Percentiles rank a stretch among this genome's conserved stretches.
These are phyloP conservation scores for Cavia aperea DNA, from an alignment of 2,113 vertebrate genomes.

Conservation along the genomic window DNA sequence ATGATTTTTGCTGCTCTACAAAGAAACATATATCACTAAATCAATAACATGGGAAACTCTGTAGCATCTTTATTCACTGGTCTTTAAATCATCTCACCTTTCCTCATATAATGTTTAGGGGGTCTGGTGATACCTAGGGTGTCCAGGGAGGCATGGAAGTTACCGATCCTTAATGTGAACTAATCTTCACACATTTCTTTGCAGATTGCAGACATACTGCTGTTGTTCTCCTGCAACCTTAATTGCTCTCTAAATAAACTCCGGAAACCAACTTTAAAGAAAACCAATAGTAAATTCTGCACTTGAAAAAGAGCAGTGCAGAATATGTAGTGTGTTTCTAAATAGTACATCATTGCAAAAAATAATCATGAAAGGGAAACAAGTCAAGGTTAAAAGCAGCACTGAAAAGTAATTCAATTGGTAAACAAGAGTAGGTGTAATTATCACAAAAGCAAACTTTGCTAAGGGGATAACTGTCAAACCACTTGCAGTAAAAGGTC, in stretches of 20 bases:
- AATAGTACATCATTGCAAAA: constrained; percentile 64
- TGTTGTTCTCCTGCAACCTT: neutral
- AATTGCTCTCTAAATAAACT: constrained; percentile 1
- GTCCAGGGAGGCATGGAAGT: neutral
- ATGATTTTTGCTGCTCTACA: neutral
- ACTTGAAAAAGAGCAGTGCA: constrained; percentile 38
- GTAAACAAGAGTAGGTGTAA: constrained; percentile 75
- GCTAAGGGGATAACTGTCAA: constrained; percentile 74
- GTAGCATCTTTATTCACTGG: neutral
- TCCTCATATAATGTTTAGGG: neutral
- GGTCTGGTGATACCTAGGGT: neutral
- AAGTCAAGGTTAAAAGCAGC: constrained; percentile 70
- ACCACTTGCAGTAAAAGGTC: constrained; percentile 72
- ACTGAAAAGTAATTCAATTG: constrained; percentile 70
- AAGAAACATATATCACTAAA: neutral
- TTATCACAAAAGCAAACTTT: constrained; percentile 79
- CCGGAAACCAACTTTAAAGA: constrained; percentile 31
- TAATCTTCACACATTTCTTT: neutral
- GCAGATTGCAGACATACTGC: neutral
- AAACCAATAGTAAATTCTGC: constrained; percentile 36
- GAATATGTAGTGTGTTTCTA: constrained; percentile 45
- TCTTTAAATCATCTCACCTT: neutral
- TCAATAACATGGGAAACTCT: neutral
- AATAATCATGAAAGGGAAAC: constrained; percentile 61
- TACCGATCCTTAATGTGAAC: neutral